Evolutionary conservation across 2,888 invertebrate genomes (phyloP), one percentile per base, ranked within the genome.

Genomic region (Heliconius sara): DNA sequence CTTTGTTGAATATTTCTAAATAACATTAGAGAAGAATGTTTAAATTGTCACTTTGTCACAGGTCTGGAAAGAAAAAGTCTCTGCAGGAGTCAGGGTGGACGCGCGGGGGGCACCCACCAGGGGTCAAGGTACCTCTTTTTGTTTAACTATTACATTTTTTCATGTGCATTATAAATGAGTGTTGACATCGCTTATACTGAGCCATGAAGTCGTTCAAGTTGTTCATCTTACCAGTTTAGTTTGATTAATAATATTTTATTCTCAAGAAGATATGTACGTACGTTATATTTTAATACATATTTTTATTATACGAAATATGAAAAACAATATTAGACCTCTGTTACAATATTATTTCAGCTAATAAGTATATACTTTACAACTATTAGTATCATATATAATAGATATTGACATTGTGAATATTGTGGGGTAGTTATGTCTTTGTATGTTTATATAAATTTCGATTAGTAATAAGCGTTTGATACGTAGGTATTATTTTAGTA

Each of bases 21-120:
- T 92, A 93, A 91, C 93, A 94, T 94, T 94, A 94, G 93, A 89
- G 90, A 86, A 90, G 92, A 93, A 94, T 93, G 91, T 91, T 88
- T 89, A 91, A 91, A 94, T 93, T 93, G 93, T 92, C 93, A 93
- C 91, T 93, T 92, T 92, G 93, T 93, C 91, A 91, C 90, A 89
- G 87, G 84, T 88, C 84, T 81, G 83, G 84, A 85, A 85, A 87
- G 86, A 89, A 87, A 88, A 88, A 88, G 84, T 84, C 89, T 83
- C 90, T 83, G 89, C 85, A 85, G 90, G 91, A 89, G 88, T 83
- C 86, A 83, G 85, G 86, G 85, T 83, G 85, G 87, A 84, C 84
- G 88, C 87, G 85, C 88, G 88, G 87, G 87, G 88, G 86, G 88
- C 82, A 83, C 87, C 82, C 86, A 65, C 84, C 84, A 82, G 86